Evolutionary conservation across 1,140 invertebrate species (phyloP).

Genomic region (Radopholus similis): DNA sequence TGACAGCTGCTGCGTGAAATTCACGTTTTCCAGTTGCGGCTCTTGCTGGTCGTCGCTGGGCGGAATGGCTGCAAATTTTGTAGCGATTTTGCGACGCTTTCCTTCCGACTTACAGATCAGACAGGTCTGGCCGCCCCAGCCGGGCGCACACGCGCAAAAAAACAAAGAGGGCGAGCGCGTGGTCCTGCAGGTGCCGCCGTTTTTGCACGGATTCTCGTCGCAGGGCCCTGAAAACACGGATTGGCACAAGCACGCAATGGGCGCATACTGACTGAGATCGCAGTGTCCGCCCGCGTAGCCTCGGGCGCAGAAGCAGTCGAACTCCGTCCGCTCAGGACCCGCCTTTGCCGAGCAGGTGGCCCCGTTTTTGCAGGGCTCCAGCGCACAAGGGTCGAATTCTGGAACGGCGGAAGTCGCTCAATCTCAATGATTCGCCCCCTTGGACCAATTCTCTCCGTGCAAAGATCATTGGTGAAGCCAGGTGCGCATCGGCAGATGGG

Average conservation of each 20-base stretch:
- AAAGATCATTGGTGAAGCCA: slow-evolving; percentile 30
- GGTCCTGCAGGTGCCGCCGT: slow-evolving; percentile 32
- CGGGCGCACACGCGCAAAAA: slow-evolving; percentile 31
- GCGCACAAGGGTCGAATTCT: slow-evolving; percentile 33
- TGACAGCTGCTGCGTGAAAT: slow-evolving; percentile 28
- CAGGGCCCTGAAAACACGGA: slow-evolving; percentile 6
- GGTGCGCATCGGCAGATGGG: slow-evolving; percentile 25
- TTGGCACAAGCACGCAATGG: not conserved
- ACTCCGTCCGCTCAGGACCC: slow-evolving; percentile 8
- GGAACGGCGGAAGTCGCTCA: not conserved
- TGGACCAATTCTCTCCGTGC: slow-evolving; percentile 27
- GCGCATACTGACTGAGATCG: slow-evolving; percentile 21
- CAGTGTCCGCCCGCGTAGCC: slow-evolving; percentile 26
- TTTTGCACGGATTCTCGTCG: slow-evolving; percentile 36
- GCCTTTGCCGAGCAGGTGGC: slow-evolving; percentile 26
- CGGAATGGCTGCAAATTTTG: not conserved
- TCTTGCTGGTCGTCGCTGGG: not conserved
- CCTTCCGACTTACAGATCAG: not conserved
- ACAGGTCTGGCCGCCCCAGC: slow-evolving; percentile 33
- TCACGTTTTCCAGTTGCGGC: not conserved
- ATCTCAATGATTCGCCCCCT: not conserved
- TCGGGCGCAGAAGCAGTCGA: slow-evolving; percentile 34
- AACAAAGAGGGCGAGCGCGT: slow-evolving; percentile 16
- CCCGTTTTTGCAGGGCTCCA: slow-evolving; percentile 27
- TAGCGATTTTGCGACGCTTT: not conserved